Percentiles rank a stretch among this genome's conserved stretches.
Evolutionary conservation across 2,113 vertebrate genomes (phyloP).

Genomic region (Nematolebias whitei): DNA sequence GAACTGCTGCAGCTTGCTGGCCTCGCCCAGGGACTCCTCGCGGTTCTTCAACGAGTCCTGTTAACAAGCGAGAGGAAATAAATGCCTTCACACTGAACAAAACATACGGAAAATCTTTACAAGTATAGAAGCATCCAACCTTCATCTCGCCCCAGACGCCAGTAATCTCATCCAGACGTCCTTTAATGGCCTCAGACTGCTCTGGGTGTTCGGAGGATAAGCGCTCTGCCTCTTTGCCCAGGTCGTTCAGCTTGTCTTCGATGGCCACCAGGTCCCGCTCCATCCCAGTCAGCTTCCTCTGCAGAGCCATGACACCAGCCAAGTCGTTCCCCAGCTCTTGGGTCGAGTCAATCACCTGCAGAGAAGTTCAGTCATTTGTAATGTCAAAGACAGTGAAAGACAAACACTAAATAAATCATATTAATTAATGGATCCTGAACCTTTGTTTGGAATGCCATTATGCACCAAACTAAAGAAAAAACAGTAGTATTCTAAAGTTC

Average conservation of each 20-base stretch:
- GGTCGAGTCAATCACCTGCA: conserved; percentile 93
- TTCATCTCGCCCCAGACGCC: conserved; percentile 98
- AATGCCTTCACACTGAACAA: too few species aligned
- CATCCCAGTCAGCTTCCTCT: conserved; percentile 98
- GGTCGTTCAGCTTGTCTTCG: conserved; percentile 92
- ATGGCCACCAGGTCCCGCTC: conserved; percentile 96
- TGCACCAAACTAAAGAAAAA: too few species aligned
- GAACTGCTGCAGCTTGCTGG: conserved; percentile 98
- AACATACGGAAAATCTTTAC: too few species aligned
- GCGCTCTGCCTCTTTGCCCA: conserved; percentile 93
- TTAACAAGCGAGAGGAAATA: not conserved
- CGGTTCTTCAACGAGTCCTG: conserved; percentile 90
- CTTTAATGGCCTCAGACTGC: conserved; percentile 92
- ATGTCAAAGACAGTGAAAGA: too few species aligned
- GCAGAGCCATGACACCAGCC: conserved; percentile 96
- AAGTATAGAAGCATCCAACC: conserved; percentile 40
- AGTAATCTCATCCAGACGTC: conserved; percentile 90
- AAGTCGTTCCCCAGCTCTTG: conserved; percentile 98
- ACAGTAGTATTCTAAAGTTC: too few species aligned
- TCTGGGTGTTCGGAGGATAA: conserved; percentile 91
- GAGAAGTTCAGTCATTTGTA: too few species aligned
- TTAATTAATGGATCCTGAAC: too few species aligned
- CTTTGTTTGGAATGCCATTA: not conserved
- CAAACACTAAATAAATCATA: too few species aligned
- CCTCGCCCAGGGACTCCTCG: conserved; percentile 95